phyloP scores from a whole-genome alignment of 2,113 vertebrate genomes.

The Calypte anna region DNA sequence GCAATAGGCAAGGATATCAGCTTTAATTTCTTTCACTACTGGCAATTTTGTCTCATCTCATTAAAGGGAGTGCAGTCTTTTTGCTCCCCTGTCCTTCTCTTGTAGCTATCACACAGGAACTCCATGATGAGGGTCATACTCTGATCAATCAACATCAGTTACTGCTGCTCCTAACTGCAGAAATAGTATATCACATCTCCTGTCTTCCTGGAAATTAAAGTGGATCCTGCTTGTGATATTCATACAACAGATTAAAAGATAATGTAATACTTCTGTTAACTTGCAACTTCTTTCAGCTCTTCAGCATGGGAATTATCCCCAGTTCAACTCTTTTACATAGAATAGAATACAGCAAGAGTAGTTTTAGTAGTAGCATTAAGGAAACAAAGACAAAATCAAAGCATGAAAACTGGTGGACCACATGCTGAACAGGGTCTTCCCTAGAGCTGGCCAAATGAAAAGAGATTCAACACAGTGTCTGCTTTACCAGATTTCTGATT shows the following conservation, averaged over 20 bases:
- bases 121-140: not conserved
- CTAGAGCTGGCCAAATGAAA: not conserved
- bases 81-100: not conserved
- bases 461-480: accelerated
- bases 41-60: not conserved
- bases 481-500: not conserved
- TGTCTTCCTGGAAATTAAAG: not conserved
- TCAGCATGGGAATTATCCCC: not conserved
- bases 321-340: not conserved
- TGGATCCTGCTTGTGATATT: not conserved
- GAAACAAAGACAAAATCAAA: too few relatives aligned
- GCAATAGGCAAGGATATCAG: not conserved
- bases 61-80: not conserved
- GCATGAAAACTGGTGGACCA: not conserved
- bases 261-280: not conserved
- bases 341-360: not conserved
- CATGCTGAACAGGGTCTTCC: not conserved
- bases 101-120: not conserved
- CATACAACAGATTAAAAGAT: not conserved
- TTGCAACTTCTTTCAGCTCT: not conserved
- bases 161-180: not conserved
- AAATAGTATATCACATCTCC: not conserved
- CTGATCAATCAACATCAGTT: not conserved
- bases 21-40: not conserved
- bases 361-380: not conserved